A percentile compares a stretch with the other conserved stretches of the same genome.
These are phyloP conservation scores for Cassiopea andromeda DNA, from an alignment of 30 jellyfish, hydroid and myxozoan species.

Conservation along the genomic window DNA sequence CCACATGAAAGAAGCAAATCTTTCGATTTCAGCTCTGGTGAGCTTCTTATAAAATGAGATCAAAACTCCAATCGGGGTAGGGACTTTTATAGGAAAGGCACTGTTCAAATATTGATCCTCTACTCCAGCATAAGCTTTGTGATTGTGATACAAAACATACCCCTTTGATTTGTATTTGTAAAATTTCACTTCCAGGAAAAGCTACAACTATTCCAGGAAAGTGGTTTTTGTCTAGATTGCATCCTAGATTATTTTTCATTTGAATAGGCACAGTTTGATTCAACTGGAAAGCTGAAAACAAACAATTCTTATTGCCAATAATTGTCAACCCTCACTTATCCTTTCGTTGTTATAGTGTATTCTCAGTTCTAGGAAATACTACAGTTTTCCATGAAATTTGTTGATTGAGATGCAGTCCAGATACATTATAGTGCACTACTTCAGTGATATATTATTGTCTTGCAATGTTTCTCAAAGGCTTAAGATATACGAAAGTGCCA, in stretches of 20 bases:
- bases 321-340: not conserved
- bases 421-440: too few species aligned
- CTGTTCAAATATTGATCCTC: constrained; percentile 26
- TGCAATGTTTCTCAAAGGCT: too few species aligned
- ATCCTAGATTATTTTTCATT: constrained; percentile 28
- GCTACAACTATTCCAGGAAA: constrained; percentile 37
- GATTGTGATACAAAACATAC: constrained; percentile 22
- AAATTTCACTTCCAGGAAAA: constrained; percentile 39
- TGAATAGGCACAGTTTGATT: constrained; percentile 20
- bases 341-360: too few species aligned
- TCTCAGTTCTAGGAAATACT: too few species aligned
- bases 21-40: constrained; percentile 29
- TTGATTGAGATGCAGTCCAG: too few species aligned
- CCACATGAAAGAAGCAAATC: not conserved
- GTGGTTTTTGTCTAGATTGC: constrained; percentile 45
- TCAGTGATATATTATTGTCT: too few species aligned
- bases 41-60: constrained; percentile 27
- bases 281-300: not conserved
- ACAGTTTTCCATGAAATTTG: too few species aligned
- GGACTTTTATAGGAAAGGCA: constrained; percentile 21
- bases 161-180: constrained; percentile 8
- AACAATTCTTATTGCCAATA: not conserved
- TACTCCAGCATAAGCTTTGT: constrained; percentile 46
- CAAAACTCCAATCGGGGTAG: constrained; percentile 26
- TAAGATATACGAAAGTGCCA: too few species aligned